A percentile compares a stretch with the other conserved stretches of the same genome.
phyloP scores from a whole-genome alignment of 2,888 invertebrate genomes.

The Ptycholaimellus sp. region DNA sequence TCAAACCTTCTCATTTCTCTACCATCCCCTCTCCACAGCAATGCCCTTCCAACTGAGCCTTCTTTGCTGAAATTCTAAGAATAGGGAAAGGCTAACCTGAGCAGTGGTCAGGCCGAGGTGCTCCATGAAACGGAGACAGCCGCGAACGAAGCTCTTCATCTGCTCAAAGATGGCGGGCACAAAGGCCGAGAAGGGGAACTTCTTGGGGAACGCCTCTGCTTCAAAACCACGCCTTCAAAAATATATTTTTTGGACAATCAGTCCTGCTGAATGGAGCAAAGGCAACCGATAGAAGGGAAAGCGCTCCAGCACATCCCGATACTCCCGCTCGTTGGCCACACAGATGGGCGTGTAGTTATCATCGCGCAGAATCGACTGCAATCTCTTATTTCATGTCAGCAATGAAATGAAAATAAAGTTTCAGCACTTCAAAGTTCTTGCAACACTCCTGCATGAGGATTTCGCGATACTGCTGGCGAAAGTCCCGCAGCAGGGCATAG shows the following conservation, averaged over 20 bases:
- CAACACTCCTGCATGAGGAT: conserved; percentile 90
- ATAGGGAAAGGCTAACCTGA: too few species aligned
- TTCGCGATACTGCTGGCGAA: conserved; percentile 73
- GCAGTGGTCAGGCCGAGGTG: conserved; percentile 20
- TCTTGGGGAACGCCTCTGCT: conserved; percentile 35
- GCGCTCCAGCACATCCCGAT: conserved; percentile 53
- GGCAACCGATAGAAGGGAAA: conserved; percentile 53
- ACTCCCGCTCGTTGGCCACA: conserved; percentile 51
- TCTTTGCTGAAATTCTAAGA: not conserved
- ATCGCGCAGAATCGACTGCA: conserved; percentile 57
- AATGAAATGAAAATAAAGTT: too few species aligned
- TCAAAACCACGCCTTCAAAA: too few species aligned
- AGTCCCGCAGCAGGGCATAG: conserved; percentile 38
- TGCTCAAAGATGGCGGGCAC: conserved; percentile 88
- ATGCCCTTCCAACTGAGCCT: not conserved
- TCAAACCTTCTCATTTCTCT: conserved; percentile 30
- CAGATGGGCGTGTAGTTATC: conserved; percentile 47
- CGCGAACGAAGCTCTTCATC: conserved; percentile 87
- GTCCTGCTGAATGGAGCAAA: not conserved
- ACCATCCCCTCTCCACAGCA: too few species aligned
- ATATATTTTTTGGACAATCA: too few species aligned
- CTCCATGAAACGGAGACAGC: conserved; percentile 64
- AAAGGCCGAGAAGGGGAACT: conserved; percentile 80
- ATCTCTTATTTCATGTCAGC: too few species aligned
- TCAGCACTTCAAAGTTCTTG: conserved; percentile 70